Evolutionary conservation across 2,888 invertebrate species (phyloP).

Genomic region (Melanchra persicariae): DNA sequence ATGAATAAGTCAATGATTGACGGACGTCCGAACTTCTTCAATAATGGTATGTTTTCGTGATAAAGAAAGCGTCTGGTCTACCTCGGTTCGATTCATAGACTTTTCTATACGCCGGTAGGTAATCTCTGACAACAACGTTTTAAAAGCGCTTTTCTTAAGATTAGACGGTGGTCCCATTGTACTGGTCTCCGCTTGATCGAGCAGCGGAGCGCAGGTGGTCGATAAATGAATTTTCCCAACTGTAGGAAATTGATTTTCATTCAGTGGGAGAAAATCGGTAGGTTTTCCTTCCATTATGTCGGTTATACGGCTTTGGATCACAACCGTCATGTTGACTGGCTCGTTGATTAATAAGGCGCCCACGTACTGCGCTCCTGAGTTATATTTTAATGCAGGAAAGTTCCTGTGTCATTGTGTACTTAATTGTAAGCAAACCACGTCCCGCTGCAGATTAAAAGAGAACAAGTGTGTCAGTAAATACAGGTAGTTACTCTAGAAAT

Average conservation of each 20-base stretch:
- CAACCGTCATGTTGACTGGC: conserved; percentile 54
- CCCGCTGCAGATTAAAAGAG: conserved; percentile 16
- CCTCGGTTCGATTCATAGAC: conserved; percentile 60
- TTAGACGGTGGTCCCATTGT: conserved; percentile 77
- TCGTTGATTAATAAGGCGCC: conserved; percentile 58
- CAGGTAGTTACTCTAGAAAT: background rate
- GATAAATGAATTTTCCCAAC: conserved; percentile 80
- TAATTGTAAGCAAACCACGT: conserved; percentile 27
- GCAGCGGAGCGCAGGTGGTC: conserved; percentile 80
- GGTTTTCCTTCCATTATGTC: conserved; percentile 72
- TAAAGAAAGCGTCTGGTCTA: conserved; percentile 57
- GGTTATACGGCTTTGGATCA: conserved; percentile 62
- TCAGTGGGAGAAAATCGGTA: conserved; percentile 73
- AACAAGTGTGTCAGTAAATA: conserved; percentile 3
- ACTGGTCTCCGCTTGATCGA: conserved; percentile 77
- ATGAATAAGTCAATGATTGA: conserved; percentile 64
- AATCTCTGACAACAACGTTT: conserved; percentile 75
- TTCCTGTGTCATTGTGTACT: conserved; percentile 19
- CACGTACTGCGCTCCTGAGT: conserved; percentile 24
- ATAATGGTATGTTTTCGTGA: conserved; percentile 62
- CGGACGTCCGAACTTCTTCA: conserved; percentile 61
- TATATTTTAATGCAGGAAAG: conserved; percentile 33
- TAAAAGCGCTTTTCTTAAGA: conserved; percentile 76
- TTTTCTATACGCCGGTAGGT: conserved; percentile 64
- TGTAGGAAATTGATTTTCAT: conserved; percentile 82